These are phyloP conservation scores for Anolis apletophallus DNA, from an alignment of 2,797 vertebrate species.

Conservation along the genomic window DNA sequence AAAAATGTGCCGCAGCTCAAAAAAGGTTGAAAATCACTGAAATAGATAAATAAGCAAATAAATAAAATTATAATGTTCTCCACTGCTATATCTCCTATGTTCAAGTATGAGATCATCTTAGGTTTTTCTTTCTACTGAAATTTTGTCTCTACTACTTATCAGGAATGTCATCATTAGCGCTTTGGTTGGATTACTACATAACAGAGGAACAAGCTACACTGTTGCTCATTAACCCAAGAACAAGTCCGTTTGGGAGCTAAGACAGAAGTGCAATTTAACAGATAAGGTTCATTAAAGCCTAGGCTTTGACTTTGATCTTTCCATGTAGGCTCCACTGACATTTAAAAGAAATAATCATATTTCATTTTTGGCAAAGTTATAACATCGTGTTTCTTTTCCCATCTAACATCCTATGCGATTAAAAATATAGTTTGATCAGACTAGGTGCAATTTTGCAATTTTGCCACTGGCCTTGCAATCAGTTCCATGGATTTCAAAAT, in stretches of 20 bases:
- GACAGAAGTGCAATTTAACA: slow-evolving; percentile 36
- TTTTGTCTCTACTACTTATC: not conserved
- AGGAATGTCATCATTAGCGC: not conserved
- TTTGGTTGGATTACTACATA: not conserved
- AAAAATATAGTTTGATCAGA: slow-evolving; percentile 1
- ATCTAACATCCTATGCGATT: slow-evolving; percentile 25
- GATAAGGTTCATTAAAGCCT: slow-evolving; percentile 2
- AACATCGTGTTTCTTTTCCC: not conserved
- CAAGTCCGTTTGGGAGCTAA: slow-evolving; percentile 18
- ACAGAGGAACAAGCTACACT: not conserved
- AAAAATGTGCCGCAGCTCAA: too few species aligned
- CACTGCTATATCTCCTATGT: not conserved
- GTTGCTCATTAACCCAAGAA: not conserved
- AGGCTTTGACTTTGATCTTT: slow-evolving; percentile 35
- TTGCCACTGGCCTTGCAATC: not conserved
- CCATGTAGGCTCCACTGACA: slow-evolving; percentile 21
- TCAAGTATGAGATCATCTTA: not conserved
- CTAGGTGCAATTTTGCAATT: not conserved
- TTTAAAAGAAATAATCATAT: slow-evolving; percentile 16
- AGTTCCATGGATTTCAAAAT: not conserved
- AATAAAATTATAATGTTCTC: too few species aligned
- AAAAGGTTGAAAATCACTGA: too few species aligned
- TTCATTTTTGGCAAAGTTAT: not conserved
- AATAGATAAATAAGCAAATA: too few species aligned
- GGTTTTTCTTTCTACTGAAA: not conserved